phyloP scores from a whole-genome alignment of 2,797 vertebrate species.

The Neosilurus mollespiculum region DNA sequence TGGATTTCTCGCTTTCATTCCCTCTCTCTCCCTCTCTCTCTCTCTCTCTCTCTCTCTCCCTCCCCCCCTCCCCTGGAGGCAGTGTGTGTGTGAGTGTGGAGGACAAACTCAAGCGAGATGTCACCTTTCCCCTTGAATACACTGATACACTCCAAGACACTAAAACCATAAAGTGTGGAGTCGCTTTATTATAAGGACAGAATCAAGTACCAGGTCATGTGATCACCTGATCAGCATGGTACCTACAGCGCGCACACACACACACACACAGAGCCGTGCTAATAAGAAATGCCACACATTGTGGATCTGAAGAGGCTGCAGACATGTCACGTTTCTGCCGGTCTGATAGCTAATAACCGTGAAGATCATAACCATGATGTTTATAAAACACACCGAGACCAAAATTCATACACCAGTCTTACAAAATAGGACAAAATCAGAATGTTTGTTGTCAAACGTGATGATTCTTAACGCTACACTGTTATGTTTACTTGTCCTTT shows the following conservation, averaged over 20 bases:
- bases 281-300: conserved; percentile 12
- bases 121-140: conserved; percentile 8
- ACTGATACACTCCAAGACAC: conserved; percentile 5
- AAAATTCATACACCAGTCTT: background rate
- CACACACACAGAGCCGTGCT: conserved; percentile 4
- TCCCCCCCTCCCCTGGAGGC: background rate
- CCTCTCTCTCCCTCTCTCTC: background rate
- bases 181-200: background rate
- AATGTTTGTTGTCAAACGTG: background rate
- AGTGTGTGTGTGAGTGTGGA: conserved; percentile 31
- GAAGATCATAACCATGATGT: conserved; percentile 1
- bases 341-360: background rate
- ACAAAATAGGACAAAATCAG: background rate
- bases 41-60: too few species aligned
- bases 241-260: background rate
- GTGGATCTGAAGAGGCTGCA: conserved; percentile 18
- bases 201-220: background rate
- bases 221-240: background rate
- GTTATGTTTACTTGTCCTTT: background rate
- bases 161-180: background rate
- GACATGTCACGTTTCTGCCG: conserved; percentile 1
- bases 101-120: conserved; percentile 34
- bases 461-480: background rate
- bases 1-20: conserved; percentile 10
- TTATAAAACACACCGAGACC: background rate